Percentiles rank a stretch among this genome's conserved stretches.
phyloP scores from a whole-genome alignment of 2,888 invertebrate genomes.

The Lordiphosa fenestrarum region DNA sequence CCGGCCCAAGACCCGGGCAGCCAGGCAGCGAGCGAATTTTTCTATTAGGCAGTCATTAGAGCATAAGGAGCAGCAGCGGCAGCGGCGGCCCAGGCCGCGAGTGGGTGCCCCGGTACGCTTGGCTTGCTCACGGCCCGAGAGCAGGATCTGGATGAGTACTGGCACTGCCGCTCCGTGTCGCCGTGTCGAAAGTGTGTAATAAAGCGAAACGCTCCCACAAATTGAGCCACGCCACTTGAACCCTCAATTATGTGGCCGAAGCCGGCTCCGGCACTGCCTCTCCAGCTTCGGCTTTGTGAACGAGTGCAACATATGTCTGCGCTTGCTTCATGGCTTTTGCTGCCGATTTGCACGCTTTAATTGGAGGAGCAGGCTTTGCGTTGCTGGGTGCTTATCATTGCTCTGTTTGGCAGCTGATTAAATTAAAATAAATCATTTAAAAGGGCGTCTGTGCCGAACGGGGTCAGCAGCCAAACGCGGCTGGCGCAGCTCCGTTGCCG shows the following conservation, averaged over 20 bases:
- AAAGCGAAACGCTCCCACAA: slow-evolving; percentile 71
- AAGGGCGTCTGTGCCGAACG: slow-evolving; percentile 50
- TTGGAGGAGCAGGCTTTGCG: slow-evolving; percentile 52
- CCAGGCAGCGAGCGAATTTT: slow-evolving; percentile 57
- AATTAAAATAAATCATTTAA: slow-evolving; percentile 73
- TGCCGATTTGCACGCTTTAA: slow-evolving; percentile 72
- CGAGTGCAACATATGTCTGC: slow-evolving; percentile 70
- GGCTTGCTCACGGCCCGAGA: slow-evolving; percentile 48
- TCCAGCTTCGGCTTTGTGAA: slow-evolving; percentile 51
- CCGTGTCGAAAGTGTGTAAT: slow-evolving; percentile 75
- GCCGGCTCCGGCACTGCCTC: slow-evolving; percentile 31
- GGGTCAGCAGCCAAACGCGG: slow-evolving; percentile 38
- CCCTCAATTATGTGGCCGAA: slow-evolving; percentile 75
- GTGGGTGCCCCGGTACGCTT: slow-evolving; percentile 32
- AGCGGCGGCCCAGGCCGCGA: neutral
- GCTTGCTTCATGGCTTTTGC: slow-evolving; percentile 67
- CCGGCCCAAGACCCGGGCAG: slow-evolving; percentile 2
- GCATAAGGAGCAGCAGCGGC: slow-evolving; percentile 50
- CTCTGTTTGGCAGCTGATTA: slow-evolving; percentile 74
- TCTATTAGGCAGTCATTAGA: slow-evolving; percentile 73
- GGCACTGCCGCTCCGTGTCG: slow-evolving; percentile 26
- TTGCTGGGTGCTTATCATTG: slow-evolving; percentile 66
- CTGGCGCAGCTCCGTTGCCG: neutral
- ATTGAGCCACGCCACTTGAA: slow-evolving; percentile 74
- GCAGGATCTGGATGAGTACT: slow-evolving; percentile 6